Conservation (phyloP, 2,113 vertebrate species). For the Sinosuthora webbiana region DNA sequence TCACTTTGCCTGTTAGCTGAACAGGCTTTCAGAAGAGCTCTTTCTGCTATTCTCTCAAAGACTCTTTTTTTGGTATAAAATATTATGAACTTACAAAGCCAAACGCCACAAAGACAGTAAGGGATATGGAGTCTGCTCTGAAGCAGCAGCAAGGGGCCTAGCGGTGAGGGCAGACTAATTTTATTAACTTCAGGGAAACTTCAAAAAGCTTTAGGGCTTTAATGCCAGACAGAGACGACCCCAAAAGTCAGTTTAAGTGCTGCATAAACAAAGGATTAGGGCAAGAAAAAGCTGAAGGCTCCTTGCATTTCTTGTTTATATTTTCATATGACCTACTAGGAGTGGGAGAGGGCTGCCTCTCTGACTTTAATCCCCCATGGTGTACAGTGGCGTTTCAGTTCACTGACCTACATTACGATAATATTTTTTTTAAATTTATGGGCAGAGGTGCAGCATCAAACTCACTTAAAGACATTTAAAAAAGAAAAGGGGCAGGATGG, state of each 20-base stretch:
- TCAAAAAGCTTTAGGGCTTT: constrained; percentile 78
- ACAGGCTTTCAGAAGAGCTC: constrained; percentile 35
- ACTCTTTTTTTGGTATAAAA: constrained; percentile 44
- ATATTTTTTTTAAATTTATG: constrained; percentile 69
- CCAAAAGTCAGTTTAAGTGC: constrained; percentile 75
- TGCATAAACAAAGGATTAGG: constrained; percentile 75
- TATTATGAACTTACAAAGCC: constrained; percentile 64
- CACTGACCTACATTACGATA: constrained; percentile 73
- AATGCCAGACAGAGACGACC: constrained; percentile 74
- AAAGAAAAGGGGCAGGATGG: background rate
- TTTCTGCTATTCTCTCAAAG: constrained; percentile 7
- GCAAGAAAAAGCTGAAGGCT: constrained; percentile 68
- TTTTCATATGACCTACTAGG: constrained; percentile 67
- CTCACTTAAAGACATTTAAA: constrained; percentile 53
- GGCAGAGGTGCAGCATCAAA: constrained; percentile 65
- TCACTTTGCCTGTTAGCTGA: constrained; percentile 39
- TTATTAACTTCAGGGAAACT: constrained; percentile 78
- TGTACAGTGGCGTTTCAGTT: constrained; percentile 65
- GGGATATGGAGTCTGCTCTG: constrained; percentile 37
- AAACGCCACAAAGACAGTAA: constrained; percentile 48
- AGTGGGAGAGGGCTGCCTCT: constrained; percentile 51
- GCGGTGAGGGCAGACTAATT: constrained; percentile 73
- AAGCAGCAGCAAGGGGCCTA: constrained; percentile 65
- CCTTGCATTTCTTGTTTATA: constrained; percentile 68
- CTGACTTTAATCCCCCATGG: constrained; percentile 53